These are phyloP conservation scores for Naso thynnoides DNA, from an alignment of 2,797 vertebrate species.

Conservation along the genomic window DNA sequence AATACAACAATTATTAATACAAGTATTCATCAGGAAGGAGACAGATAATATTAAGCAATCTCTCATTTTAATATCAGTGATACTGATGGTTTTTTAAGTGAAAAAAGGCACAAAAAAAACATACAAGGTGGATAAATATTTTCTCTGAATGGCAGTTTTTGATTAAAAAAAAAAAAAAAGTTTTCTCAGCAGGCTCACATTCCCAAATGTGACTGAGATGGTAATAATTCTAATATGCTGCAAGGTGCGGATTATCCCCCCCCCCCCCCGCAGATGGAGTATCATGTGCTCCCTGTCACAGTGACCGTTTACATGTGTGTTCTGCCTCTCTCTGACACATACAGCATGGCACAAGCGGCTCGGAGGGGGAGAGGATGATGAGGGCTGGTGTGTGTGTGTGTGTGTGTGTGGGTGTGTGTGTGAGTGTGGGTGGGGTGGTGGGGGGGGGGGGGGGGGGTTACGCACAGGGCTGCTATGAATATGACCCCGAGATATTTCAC, in stretches of 20 bases:
- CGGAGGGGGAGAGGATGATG: slow-evolving; percentile 29
- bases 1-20: slow-evolving; percentile 6
- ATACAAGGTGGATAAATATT: neutral
- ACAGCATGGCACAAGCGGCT: slow-evolving; percentile 64
- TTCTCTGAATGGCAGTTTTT: neutral
- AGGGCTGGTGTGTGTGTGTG: slow-evolving; percentile 9
- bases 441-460: neutral
- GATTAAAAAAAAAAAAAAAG: slow-evolving; percentile 1
- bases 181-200: neutral
- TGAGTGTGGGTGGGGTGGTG: neutral
- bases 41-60: neutral
- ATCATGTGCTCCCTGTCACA: slow-evolving; percentile 67
- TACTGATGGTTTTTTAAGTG: neutral
- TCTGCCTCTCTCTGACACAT: slow-evolving; percentile 53
- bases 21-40: neutral
- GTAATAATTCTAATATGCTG: slow-evolving; percentile 2
- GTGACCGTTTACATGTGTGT: slow-evolving; percentile 60
- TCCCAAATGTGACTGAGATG: slow-evolving; percentile 18
- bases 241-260: slow-evolving; percentile 56
- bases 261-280: slow-evolving; percentile 69
- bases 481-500: slow-evolving; percentile 70
- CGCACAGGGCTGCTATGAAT: slow-evolving; percentile 59
- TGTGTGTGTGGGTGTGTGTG: neutral
- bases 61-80: slow-evolving; percentile 4
- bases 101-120: neutral